phyloP scores from a whole-genome alignment of 64 coral and sea anemone genomes.

The Hydrozoanthus tunicans region DNA sequence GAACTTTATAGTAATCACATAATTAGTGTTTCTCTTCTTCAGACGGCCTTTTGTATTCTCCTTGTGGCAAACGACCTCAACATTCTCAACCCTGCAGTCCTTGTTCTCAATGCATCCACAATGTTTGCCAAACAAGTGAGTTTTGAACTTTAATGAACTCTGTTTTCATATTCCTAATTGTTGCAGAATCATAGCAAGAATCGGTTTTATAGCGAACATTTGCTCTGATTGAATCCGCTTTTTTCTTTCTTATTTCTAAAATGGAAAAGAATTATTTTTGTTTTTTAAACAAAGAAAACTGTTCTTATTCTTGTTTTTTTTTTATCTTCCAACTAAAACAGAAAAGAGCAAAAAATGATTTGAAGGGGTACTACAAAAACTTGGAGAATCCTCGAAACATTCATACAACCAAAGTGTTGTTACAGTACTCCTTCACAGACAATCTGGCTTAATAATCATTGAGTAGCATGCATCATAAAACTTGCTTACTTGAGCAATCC shows the following conservation, averaged over 20 bases:
- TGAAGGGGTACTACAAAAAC: too few relatives aligned
- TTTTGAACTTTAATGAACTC: slow-evolving; percentile 32
- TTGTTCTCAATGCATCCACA: slow-evolving; percentile 6
- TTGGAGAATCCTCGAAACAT: too few relatives aligned
- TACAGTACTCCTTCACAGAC: too few relatives aligned
- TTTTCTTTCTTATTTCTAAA: not conserved
- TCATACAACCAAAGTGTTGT: too few relatives aligned
- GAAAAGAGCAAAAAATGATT: too few relatives aligned
- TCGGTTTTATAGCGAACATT: slow-evolving; percentile 27
- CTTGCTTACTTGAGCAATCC: slow-evolving; percentile 32
- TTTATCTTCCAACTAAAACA: too few relatives aligned
- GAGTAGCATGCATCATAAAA: not conserved
- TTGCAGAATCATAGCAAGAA: slow-evolving; percentile 1
- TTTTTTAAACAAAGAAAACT: not conserved
- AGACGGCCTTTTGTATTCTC: not conserved
- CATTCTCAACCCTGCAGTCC: slow-evolving; percentile 25
- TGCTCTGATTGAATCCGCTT: slow-evolving; percentile 32
- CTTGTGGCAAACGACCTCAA: slow-evolving; percentile 1
- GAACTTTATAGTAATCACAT: slow-evolving; percentile 29
- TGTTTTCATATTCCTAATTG: slow-evolving; percentile 10
- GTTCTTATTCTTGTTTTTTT: not conserved
- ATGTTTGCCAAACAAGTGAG: not conserved
- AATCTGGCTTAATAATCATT: not conserved
- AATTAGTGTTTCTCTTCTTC: not conserved
- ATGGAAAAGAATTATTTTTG: not conserved